Conservation (phyloP, 2,888 invertebrate genomes). For the Melikaiella ostensackeni region DNA sequence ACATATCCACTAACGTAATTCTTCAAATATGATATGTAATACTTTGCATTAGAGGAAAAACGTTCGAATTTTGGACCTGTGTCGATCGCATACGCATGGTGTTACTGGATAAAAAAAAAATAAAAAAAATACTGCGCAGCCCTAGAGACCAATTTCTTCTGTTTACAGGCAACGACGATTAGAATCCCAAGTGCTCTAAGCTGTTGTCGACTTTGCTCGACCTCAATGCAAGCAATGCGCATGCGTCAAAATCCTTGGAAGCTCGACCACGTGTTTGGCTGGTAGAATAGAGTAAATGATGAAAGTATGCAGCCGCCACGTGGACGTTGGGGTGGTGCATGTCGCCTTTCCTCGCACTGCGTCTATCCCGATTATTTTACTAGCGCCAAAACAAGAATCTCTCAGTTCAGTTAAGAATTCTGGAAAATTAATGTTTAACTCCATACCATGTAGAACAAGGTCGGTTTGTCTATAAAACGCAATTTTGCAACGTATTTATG, state of each 20-base stretch:
- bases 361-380: slow-evolving; percentile 38
- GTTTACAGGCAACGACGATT: background rate
- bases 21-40: background rate
- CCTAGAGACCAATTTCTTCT: background rate
- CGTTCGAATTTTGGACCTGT: background rate
- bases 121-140: too few species aligned
- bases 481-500: background rate
- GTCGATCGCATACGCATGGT: background rate
- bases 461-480: background rate
- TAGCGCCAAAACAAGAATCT: slow-evolving; percentile 23
- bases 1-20: background rate
- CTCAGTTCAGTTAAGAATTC: slow-evolving; percentile 41
- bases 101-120: background rate
- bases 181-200: background rate
- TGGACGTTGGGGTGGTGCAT: slow-evolving; percentile 72
- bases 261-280: slow-evolving; percentile 69
- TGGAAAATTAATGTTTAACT: background rate
- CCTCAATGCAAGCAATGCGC: slow-evolving; percentile 62
- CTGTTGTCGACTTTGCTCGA: slow-evolving; percentile 54
- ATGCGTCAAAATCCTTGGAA: slow-evolving; percentile 68
- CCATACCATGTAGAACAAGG: background rate
- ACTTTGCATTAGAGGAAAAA: background rate
- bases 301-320: slow-evolving; percentile 66
- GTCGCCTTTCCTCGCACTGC: slow-evolving; percentile 45
- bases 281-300: slow-evolving; percentile 65